Conservation (phyloP, 2,113 vertebrate genomes). For the Microtus pennsylvanicus region DNA sequence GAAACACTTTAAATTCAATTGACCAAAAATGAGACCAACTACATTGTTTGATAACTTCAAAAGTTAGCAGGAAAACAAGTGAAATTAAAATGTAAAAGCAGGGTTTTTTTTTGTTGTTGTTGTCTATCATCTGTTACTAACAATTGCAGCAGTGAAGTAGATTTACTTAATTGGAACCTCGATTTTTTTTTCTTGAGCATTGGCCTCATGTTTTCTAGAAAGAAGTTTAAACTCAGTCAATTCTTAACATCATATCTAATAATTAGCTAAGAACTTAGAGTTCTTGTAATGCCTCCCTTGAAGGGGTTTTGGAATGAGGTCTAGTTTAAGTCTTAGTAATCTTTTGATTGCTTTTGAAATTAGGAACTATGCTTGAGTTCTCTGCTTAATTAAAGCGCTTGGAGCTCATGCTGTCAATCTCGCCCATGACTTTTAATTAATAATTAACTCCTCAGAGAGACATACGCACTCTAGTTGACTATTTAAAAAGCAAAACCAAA, state of each 20-base stretch:
- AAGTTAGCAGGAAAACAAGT: neutral
- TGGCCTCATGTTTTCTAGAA: constrained; percentile 17
- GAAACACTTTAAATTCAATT: neutral
- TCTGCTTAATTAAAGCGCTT: constrained; percentile 11
- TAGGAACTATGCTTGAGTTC: constrained; percentile 3
- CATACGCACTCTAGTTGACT: neutral
- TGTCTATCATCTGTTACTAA: neutral
- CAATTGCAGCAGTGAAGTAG: neutral
- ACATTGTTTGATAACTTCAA: neutral
- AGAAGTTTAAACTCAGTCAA: neutral
- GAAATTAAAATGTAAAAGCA: constrained; percentile 45
- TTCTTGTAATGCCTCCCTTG: neutral
- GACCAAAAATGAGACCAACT: neutral
- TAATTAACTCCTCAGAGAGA: constrained; percentile 32
- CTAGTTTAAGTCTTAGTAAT: neutral
- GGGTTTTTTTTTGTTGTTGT: neutral
- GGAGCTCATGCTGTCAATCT: constrained; percentile 24
- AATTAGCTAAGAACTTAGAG: neutral
- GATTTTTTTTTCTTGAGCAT: neutral
- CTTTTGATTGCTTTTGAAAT: neutral
- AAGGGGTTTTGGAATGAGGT: constrained; percentile 15
- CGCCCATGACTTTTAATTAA: constrained; percentile 41
- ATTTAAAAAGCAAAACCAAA: neutral
- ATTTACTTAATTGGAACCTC: constrained; percentile 34
- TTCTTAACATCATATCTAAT: constrained; percentile 8